A percentile compares a stretch with the other conserved stretches of the same genome.
These are phyloP conservation scores for Palythoa grandiflora DNA, from an alignment of 92 coral and sea anemone genomes.

Conservation along the genomic window DNA sequence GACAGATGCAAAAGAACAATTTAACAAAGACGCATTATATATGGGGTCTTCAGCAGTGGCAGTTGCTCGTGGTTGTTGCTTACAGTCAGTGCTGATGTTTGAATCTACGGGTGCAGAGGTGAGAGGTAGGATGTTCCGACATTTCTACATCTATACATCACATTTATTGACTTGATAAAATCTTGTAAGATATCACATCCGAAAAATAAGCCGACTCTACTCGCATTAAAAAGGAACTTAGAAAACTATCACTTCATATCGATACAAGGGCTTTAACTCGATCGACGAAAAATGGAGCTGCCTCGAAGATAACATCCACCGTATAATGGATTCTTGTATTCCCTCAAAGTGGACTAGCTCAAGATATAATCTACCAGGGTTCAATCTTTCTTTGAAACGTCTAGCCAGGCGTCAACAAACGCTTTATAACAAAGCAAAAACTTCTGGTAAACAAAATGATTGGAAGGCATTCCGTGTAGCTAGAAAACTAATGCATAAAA, in stretches of 20 bases:
- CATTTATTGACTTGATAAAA: no score
- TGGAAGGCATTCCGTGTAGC: slow-evolving; percentile 7
- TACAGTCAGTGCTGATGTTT: no score
- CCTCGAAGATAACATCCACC: slow-evolving; percentile 41
- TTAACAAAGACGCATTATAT: no score
- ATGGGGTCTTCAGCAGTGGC: no score
- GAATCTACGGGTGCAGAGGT: no score
- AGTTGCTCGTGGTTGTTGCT: no score
- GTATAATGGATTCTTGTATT: slow-evolving; percentile 52
- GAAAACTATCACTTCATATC: slow-evolving; percentile 18
- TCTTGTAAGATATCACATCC: no score
- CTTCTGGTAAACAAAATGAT: slow-evolving; percentile 24
- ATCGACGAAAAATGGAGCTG: slow-evolving; percentile 54
- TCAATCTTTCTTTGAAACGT: background rate
- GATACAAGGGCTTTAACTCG: slow-evolving; percentile 37
- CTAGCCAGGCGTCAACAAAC: slow-evolving; percentile 1
- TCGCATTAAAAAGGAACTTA: slow-evolving; percentile 49
- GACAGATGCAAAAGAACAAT: no score
- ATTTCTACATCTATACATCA: no score
- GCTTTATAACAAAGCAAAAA: slow-evolving; percentile 3
- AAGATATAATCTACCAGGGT: slow-evolving; percentile 22
- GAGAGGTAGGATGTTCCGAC: no score
- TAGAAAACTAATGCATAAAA: background rate
- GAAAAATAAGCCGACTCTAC: slow-evolving; percentile 40
- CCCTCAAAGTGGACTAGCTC: slow-evolving; percentile 46